phyloP scores from a whole-genome alignment of 2,113 vertebrate species.

The Eira barbara region DNA sequence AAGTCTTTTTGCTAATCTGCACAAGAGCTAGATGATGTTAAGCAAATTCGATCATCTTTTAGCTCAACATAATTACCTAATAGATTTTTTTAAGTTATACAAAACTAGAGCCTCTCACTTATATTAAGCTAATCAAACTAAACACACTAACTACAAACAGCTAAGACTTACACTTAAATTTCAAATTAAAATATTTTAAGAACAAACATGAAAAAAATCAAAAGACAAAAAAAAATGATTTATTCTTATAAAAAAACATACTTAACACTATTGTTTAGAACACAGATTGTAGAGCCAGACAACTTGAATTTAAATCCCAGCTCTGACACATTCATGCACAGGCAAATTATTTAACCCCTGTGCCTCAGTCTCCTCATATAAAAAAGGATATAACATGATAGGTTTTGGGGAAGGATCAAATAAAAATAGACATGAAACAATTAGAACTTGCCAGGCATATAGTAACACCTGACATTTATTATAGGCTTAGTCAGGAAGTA shows the following conservation, averaged over 20 bases:
- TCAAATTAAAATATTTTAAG: background rate
- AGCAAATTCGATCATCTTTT: background rate
- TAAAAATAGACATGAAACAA: background rate
- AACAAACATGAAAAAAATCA: background rate
- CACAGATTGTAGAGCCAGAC: background rate
- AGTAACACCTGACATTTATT: background rate
- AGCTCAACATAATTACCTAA: background rate
- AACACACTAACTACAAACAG: background rate
- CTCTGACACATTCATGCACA: background rate
- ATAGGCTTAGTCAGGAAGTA: background rate
- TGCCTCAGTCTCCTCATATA: background rate
- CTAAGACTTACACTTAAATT: background rate
- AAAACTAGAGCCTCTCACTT: background rate
- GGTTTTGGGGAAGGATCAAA: background rate
- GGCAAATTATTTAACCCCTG: background rate
- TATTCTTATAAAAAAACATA: background rate
- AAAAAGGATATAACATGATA: background rate
- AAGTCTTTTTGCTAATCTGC: background rate
- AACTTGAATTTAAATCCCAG: background rate
- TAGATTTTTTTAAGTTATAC: background rate
- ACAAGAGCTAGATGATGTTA: background rate
- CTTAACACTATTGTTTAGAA: background rate
- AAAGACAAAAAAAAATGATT: background rate
- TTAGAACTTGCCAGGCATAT: background rate
- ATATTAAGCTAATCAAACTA: background rate